Base-by-base conservation (phyloP, 1,140 invertebrate genomes). In the Tyrophagus putrescentiae region DNA sequence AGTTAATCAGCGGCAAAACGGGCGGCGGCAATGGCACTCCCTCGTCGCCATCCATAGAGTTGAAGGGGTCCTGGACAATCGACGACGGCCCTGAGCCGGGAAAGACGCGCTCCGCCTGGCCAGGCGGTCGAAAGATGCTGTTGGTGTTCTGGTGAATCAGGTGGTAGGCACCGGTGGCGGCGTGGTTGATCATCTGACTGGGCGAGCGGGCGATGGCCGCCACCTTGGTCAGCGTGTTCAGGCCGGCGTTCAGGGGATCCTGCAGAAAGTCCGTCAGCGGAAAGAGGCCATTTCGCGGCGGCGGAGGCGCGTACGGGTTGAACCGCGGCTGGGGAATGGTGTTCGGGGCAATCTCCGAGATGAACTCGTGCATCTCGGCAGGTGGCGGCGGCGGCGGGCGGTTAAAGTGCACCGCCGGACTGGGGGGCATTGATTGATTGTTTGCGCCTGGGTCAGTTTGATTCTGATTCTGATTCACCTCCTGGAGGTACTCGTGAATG, bases 291-390 rank as follows among this genome's bases (percentile, higher is more conserved):
- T 28, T 7, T 13, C 23, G 9, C 27, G 25, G 29, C 16, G 58
- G 58, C 7, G 62, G 62, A 13, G 62, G 62, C 18, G 28, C 34
- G 28, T 63, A 63, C n/a, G 50, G 50, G 33, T 61, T 61, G 39
- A 45, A 11, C 25, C 27, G 1, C 1, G 36, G 7, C 16, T 33
- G 34, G 21, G 44, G 58, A 31, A 28, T 52, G 48, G 13, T 59
- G 23, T 3, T 57, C 16, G 36, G 23, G 41, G 34, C 29, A 56
- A 56, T 2, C 18, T 42, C 41, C 3, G 18, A 18, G 3, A 59
- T 59, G 25, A 59, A 59, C 50, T 59, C 57, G 23, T 59, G 57
- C 57, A 59, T 59, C 27, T 59, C 57, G 32, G 23, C 44, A n/a
- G 5, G 21, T 6, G n/a, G 7, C 5, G 5, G n/a, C n/a, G n/a